Base-by-base conservation (phyloP, 2,888 invertebrate species). In the Escarpia spicata region DNA sequence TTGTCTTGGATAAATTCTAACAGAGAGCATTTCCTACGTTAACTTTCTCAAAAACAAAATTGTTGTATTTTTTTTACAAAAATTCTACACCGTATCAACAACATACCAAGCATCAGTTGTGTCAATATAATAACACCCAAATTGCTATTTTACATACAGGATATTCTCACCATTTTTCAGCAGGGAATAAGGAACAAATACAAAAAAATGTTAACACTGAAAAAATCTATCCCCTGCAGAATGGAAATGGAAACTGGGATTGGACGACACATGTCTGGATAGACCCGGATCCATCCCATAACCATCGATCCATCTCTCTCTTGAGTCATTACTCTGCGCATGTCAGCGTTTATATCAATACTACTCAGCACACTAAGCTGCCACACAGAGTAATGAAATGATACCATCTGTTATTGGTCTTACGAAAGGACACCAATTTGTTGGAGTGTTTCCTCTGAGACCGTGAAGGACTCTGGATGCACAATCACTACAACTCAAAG, bases 331-430 rank as follows among this genome's bases (percentile, higher is more conserved):
- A 75, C 75, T 75, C 75, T 19, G 6, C 26, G 52, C 52, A 52
- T 52, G 52, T 52, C 52, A 52, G 52, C 3, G 52, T 37, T 52
- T 4, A 26, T 2, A 26, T 75, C 75, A 75, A 26, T 4, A 6
- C 26, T 75, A 75, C 75, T 75, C 19, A 3, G 26, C 75, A 26
- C 8, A 9, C 26, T 75, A 75, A 75, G 75, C 75, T 26, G 26
- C 26, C 19, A 26, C 75, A 52, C 6, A 26, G 2, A n/a, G 75
- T 75, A 75, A 75, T 75, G 75, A 75, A 75, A 75, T 75, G 75
- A 75, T 75, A 75, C 75, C 75, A 75, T 75, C 75, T 75, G 75
- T 75, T 75, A 75, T 75, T 75, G 26, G 75, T 75, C 75, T 75
- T 75, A 26, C n/a, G 19, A 75, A 75, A 75, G 75, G n/a, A n/a